Percentiles rank a stretch among this genome's conserved stretches.
These are phyloP conservation scores for Rhodinocichla rosea DNA, from an alignment of 2,113 vertebrate genomes.

Conservation along the genomic window DNA sequence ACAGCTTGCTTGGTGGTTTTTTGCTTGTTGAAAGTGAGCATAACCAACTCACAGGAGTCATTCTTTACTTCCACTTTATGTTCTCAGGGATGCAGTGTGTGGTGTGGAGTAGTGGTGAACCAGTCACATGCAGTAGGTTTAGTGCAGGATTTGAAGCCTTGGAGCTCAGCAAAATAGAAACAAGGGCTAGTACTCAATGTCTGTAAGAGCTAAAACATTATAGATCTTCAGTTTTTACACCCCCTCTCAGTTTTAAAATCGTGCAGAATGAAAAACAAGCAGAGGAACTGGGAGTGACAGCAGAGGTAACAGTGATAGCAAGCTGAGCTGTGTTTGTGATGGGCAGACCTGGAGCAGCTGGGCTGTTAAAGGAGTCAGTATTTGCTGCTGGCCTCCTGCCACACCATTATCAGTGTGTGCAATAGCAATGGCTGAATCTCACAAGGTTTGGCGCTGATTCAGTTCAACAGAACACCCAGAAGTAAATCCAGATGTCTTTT, in stretches of 20 bases:
- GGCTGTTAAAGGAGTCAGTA: background rate
- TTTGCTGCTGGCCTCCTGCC: constrained; percentile 9
- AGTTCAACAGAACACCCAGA: constrained; percentile 4
- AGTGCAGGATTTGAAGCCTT: background rate
- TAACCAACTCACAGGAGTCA: background rate
- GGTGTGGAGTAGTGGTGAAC: background rate
- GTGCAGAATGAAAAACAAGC: background rate
- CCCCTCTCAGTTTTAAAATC: background rate
- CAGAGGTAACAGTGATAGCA: background rate
- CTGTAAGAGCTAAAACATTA: background rate
- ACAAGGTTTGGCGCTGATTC: background rate
- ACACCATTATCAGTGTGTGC: background rate
- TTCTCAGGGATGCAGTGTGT: background rate
- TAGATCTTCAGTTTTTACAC: background rate
- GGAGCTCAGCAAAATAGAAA: background rate
- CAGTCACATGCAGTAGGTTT: background rate
- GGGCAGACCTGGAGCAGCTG: constrained; percentile 15
- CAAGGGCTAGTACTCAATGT: background rate
- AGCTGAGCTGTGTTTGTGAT: background rate
- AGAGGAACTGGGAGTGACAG: background rate
- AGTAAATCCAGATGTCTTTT: constrained; percentile 43
- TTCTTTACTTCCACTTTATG: background rate
- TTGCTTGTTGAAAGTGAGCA: background rate
- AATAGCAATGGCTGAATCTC: background rate
- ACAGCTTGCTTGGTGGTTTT: background rate